Evolutionary conservation across 2,113 vertebrate genomes (phyloP), one percentile per base, ranked within the genome.

Genomic region (Malurus elegans): DNA sequence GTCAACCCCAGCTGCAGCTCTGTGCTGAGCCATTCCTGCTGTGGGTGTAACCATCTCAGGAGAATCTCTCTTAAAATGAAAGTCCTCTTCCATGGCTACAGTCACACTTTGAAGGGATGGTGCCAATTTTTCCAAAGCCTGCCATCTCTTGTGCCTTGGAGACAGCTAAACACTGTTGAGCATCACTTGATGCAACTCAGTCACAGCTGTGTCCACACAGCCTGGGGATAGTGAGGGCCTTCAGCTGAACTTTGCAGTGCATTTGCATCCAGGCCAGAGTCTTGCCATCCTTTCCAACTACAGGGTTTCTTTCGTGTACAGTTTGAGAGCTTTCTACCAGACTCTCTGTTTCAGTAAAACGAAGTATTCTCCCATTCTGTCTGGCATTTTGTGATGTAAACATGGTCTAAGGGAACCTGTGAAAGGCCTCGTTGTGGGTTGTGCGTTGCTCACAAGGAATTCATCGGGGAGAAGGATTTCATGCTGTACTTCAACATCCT

Each of bases 301-400:
- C 7, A 8, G 9, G 7, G 0, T 0, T 88, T 73, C 53, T 54
- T 53, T 14, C n/a, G 8, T 53, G 17, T 66, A 42, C 18, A 64
- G 8, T 73, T 58, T n/a, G n/a, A 70, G 64, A 38, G 6, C 78
- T 92, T 91, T 85, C 64, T 64, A 38, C 56, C 42, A 24, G 15
- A 88, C 78, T 93, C n/a, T 96, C 81, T 95, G 56, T 92, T 95
- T 95, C 26, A 54, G 65, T 82, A 82, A 93, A 97, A 86, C 75
- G 82, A 95, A 86, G 79, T 75, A 21, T 94, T 96, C 85, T 83
- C n/a, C 36, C 67, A n/a, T 79, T 89, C 94, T 92, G 78, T 76
- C 64, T 83, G 88, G 87, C 32, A 10, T 89, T 92, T 92, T 69
- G 40, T 60, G 58, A 60, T 79, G 44, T 71, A 88, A 83, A 90